phyloP scores from a whole-genome alignment of 2,797 vertebrate species.

The Tragopan temminckii region DNA sequence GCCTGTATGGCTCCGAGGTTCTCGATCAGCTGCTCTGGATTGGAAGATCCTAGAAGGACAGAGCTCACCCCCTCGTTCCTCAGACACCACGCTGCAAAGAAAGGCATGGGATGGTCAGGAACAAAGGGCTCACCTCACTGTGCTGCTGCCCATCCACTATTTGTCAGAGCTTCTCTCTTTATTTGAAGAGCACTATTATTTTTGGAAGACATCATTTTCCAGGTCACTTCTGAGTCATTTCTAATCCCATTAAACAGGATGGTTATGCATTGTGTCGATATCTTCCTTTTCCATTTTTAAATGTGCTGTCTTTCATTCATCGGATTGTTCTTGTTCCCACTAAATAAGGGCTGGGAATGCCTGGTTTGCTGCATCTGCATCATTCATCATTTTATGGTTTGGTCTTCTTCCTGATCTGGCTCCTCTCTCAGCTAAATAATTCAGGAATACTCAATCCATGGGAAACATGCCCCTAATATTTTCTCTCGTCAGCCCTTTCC shows the following conservation, averaged over 20 bases:
- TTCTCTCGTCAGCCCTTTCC: neutral
- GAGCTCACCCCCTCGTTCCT: conserved; percentile 98
- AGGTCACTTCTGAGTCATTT: neutral
- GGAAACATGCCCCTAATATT: neutral
- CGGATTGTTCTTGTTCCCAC: neutral
- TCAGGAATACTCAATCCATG: neutral
- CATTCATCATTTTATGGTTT: too few species aligned
- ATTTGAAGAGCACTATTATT: neutral
- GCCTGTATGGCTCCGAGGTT: conserved; percentile 99
- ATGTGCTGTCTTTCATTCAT: neutral
- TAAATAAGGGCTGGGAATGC: neutral
- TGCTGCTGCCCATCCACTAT: fast-evolving
- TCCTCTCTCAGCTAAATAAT: neutral
- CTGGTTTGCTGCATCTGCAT: too few species aligned
- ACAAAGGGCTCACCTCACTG: fast-evolving
- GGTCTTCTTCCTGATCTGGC: too few species aligned
- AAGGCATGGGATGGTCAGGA: neutral
- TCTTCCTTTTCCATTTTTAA: neutral
- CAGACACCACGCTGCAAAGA: conserved; percentile 93
- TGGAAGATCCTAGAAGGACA: conserved; percentile 95
- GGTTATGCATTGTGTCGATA: neutral
- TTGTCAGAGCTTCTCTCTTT: neutral
- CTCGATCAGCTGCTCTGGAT: conserved; percentile 95
- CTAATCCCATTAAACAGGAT: neutral
- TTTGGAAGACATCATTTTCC: neutral